Evolutionary conservation across 2,113 vertebrate species (phyloP).

Genomic region (Prinia subflava): DNA sequence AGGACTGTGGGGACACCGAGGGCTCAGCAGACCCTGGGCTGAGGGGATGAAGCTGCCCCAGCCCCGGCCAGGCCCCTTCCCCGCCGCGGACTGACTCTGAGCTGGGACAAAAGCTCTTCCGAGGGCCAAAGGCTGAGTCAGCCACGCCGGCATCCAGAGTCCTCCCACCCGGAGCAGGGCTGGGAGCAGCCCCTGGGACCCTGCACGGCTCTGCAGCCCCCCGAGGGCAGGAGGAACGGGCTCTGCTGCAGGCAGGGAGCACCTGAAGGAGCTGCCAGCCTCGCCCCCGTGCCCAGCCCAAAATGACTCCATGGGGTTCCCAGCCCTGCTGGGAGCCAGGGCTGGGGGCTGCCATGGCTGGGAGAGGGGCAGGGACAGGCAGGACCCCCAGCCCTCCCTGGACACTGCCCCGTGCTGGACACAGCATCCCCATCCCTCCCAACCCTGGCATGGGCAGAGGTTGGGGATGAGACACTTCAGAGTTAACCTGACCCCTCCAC

Average conservation of each 20-base stretch:
- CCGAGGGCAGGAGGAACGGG: rapidly evolving
- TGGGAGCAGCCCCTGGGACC: constrained; percentile 38
- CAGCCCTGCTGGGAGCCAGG: not conserved
- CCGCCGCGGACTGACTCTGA: not conserved
- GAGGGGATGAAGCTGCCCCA: not conserved
- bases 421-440: not conserved
- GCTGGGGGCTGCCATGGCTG: not conserved
- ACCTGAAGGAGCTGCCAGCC: rapidly evolving
- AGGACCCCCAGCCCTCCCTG: not conserved
- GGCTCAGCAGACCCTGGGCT: not conserved
- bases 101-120: constrained; percentile 56
- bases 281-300: rapidly evolving
- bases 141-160: constrained; percentile 39
- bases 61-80: not conserved
- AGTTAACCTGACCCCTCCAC: not conserved
- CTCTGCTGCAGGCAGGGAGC: rapidly evolving
- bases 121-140: constrained; percentile 59
- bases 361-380: not conserved
- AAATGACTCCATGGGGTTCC: not conserved
- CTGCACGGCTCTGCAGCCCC: not conserved
- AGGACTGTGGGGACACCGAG: constrained; percentile 70
- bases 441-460: not conserved
- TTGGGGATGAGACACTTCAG: not conserved
- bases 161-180: constrained; percentile 46
- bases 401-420: rapidly evolving